Base-by-base conservation (phyloP, 2,113 vertebrate genomes). In the Prionailurus bengalensis region DNA sequence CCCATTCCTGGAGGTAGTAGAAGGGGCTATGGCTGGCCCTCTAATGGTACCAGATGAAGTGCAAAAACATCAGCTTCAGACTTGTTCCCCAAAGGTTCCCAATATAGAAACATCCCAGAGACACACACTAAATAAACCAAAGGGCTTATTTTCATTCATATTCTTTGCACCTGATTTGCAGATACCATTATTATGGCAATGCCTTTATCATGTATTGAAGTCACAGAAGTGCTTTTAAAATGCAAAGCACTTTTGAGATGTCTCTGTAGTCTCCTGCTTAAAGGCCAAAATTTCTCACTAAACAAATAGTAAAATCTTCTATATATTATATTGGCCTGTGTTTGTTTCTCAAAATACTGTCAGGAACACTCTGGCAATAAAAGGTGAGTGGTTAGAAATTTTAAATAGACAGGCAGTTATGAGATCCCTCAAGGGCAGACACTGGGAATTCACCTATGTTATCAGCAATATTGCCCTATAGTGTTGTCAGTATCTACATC, bases 281-380 rank as follows among this genome's bases (percentile, higher is more conserved):
- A 92, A 96, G 31, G 83, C 53, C 55, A 95, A 96, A 97, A 95
- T 97, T 95, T 83, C 45, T 97, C 58, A 97, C 94, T 88, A 76
- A 95, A 88, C 61, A 93, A 96, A 97, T n/a, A 90, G 33, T 58
- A 33, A 81, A 68, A 78, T 97, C 84, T 91, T 98, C n/a, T 74
- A 93, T 96, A 89, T 97, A 88, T 73, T 98, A 95, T 27, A 11
- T 9, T 93, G 80, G 42, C 45, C 66, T 89, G 53, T 66, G 53
- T 96, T 97, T 98, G 90, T 90, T 98, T 96, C 92, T 73, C 68
- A 94, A 95, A 97, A 92, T 83, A 82, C 27, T 94, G 31, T 96
- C 92, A 82, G 76, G 89, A 89, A 95, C 39, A 83, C 88, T 95
- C 82, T 9, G 63, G 55, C 80, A 97, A 93, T 92, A 97, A 95